A percentile compares a stretch with the other conserved stretches of the same genome.
These are phyloP conservation scores for Perognathus longimembris DNA, from an alignment of 2,113 vertebrate genomes.

Conservation along the genomic window DNA sequence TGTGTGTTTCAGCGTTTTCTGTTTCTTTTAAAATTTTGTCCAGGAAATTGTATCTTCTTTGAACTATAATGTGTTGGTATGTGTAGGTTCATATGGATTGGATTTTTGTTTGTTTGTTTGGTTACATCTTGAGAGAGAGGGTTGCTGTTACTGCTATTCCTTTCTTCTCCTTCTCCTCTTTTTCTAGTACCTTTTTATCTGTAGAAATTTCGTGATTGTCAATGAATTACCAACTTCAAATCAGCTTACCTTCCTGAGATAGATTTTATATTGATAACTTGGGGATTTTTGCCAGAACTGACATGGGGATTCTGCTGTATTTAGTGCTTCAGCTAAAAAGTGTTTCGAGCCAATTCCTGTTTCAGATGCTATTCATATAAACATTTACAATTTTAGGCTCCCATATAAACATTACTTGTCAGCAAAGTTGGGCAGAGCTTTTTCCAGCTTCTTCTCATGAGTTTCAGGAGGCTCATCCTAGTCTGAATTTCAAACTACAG, in stretches of 20 bases:
- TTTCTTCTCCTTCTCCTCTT: background rate
- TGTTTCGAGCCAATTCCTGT: background rate
- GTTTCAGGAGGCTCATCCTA: background rate
- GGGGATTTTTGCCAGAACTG: background rate
- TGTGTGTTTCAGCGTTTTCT: background rate
- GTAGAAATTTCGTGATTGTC: conserved; percentile 14
- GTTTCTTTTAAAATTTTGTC: conserved; percentile 38
- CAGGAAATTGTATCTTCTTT: background rate
- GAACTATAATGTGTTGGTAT: background rate
- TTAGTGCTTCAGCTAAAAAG: background rate
- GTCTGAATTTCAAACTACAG: background rate
- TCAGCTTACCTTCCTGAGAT: background rate
- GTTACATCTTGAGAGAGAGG: background rate
- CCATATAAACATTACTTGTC: background rate
- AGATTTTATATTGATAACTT: conserved; percentile 18
- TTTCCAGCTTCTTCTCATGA: background rate
- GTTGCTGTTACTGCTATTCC: background rate
- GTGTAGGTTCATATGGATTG: background rate
- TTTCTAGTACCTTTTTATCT: conserved; percentile 2
- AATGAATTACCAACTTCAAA: background rate
- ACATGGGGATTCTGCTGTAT: background rate
- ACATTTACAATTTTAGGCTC: background rate
- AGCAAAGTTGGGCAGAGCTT: background rate
- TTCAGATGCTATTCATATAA: background rate
- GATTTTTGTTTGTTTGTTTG: background rate